These are phyloP conservation scores for Drosophila aff. DNA, from an alignment of 1,140 invertebrate genomes.

Conservation along the genomic window DNA sequence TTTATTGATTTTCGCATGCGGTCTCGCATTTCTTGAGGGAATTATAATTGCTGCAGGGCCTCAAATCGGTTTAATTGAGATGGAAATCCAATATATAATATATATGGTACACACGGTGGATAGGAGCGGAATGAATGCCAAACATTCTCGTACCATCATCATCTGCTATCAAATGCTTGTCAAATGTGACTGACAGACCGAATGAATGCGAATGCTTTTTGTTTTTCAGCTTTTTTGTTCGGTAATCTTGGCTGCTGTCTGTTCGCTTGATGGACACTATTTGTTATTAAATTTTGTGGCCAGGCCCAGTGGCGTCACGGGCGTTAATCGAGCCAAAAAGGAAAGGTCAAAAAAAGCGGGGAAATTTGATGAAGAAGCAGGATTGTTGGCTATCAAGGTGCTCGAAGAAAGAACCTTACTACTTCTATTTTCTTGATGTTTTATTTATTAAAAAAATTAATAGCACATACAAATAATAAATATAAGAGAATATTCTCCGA, in stretches of 20 bases:
- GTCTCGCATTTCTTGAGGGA: constrained; percentile 5
- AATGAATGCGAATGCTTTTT: constrained; percentile 15
- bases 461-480: too few relatives aligned
- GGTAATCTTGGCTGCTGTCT: constrained; percentile 37
- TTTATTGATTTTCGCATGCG: constrained; percentile 31
- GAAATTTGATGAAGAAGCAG: neutral
- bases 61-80: constrained; percentile 32
- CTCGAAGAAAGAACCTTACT: too few relatives aligned
- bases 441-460: too few relatives aligned
- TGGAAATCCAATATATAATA: neutral
- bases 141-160: neutral
- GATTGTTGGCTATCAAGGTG: too few relatives aligned
- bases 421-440: too few relatives aligned
- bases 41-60: constrained; percentile 18
- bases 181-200: constrained; percentile 39
- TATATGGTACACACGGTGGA: neutral
- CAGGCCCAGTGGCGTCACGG: constrained; percentile 41
- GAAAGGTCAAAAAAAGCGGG: neutral
- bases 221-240: neutral
- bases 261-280: constrained; percentile 55
- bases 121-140: constrained; percentile 9
- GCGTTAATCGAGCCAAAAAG: neutral
- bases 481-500: too few relatives aligned
- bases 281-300: constrained; percentile 61
- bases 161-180: constrained; percentile 19